Percentiles rank a stretch among this genome's conserved stretches.
These are phyloP conservation scores for Hypsopygia costalis DNA, from an alignment of 2,888 invertebrate species.

Conservation along the genomic window DNA sequence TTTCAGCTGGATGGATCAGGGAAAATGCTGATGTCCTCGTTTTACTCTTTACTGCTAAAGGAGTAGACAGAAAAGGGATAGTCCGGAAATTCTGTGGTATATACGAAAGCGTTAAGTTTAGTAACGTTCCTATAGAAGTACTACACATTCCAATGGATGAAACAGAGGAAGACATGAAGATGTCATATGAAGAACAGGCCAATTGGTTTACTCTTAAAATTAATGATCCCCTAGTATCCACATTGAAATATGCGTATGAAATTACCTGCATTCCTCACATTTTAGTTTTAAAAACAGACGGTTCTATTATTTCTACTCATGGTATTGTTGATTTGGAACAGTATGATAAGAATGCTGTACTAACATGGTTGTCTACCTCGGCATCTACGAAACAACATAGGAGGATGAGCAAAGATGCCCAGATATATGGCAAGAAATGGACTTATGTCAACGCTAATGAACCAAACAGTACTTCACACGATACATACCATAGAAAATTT, in stretches of 20 bases:
- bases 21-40: conserved; percentile 48
- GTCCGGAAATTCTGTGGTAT: conserved; percentile 53
- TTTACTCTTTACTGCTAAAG: conserved; percentile 49
- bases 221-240: conserved; percentile 43
- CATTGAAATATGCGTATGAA: conserved; percentile 46
- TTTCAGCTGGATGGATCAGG: conserved; percentile 44
- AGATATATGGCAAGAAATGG: conserved; percentile 52
- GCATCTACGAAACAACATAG: conserved; percentile 30
- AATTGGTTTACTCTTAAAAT: conserved; percentile 64
- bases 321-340: conserved; percentile 53
- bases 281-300: conserved; percentile 42
- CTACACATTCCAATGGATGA: conserved; percentile 60
- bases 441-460: conserved; percentile 24
- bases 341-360: conserved; percentile 58
- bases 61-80: conserved; percentile 46
- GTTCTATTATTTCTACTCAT: conserved; percentile 45
- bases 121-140: conserved; percentile 61
- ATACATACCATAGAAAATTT: conserved; percentile 33
- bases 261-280: conserved; percentile 54
- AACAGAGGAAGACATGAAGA: conserved; percentile 33
- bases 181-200: conserved; percentile 48
- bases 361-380: conserved; percentile 52
- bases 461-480: conserved; percentile 1
- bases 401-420: conserved; percentile 36
- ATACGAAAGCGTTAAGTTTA: conserved; percentile 54